Conservation (phyloP, 1,140 invertebrate species). For the Drosophila kurseongensis region DNA sequence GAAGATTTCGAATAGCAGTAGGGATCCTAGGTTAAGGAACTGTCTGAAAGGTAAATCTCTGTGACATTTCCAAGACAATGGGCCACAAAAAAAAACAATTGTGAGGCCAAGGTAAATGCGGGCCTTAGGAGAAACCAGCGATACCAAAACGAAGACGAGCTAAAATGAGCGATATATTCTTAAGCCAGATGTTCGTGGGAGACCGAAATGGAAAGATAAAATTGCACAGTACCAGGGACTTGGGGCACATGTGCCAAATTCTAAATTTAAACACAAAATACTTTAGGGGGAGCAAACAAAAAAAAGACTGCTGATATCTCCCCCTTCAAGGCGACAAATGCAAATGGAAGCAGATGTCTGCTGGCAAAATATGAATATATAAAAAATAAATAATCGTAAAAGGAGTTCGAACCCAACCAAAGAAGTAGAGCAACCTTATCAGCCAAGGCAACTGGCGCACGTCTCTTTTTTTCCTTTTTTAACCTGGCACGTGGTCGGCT, state of each 20-base stretch:
- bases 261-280: conserved; percentile 65
- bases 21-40: conserved; percentile 55
- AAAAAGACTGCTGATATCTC: conserved; percentile 49
- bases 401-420: conserved; percentile 19
- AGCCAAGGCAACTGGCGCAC: conserved; percentile 73
- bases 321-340: conserved; percentile 45
- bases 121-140: conserved; percentile 41
- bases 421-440: conserved; percentile 59
- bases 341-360: conserved; percentile 59
- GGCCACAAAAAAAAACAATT: conserved; percentile 50
- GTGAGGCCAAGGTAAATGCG: conserved; percentile 60
- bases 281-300: conserved; percentile 29
- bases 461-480: conserved; percentile 34
- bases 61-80: conserved; percentile 63
- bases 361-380: conserved; percentile 64
- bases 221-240: conserved; percentile 22
- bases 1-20: conserved; percentile 37
- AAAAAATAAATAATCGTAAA: conserved; percentile 30
- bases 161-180: conserved; percentile 26
- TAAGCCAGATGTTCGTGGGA: conserved; percentile 56
- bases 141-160: conserved; percentile 15
- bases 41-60: conserved; percentile 47
- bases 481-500: conserved; percentile 55
- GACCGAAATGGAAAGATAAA: conserved; percentile 35
- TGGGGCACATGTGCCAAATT: conserved; percentile 51